Conservation (phyloP, 1,140 invertebrate species). For the Melitaea cinxia region DNA sequence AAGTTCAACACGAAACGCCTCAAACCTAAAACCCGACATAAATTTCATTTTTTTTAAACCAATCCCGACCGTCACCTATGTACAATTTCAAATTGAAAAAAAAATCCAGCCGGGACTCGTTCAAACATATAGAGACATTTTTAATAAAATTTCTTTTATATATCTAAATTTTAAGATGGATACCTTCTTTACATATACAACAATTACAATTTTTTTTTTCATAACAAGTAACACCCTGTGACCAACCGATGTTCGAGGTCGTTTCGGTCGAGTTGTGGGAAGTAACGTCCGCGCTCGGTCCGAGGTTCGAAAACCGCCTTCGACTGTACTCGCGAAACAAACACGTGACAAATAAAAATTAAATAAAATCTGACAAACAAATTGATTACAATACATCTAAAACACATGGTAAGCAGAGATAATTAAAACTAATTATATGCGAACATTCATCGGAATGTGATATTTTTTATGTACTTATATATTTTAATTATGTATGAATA, state of each 20-base stretch:
- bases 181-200: background rate
- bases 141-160: background rate
- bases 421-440: too few relatives aligned
- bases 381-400: too few relatives aligned
- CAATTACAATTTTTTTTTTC: background rate
- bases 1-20: background rate
- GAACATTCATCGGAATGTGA: too few relatives aligned
- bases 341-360: too few relatives aligned
- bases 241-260: background rate
- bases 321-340: background rate
- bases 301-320: background rate
- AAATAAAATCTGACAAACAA: too few relatives aligned
- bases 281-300: background rate
- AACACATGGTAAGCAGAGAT: too few relatives aligned
- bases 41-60: background rate
- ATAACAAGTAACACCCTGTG: constrained; percentile 11
- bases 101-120: background rate
- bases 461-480: too few relatives aligned
- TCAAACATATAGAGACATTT: background rate
- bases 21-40: background rate
- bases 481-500: too few relatives aligned
- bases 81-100: constrained; percentile 5
- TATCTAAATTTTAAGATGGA: constrained; percentile 9
- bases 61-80: constrained; percentile 1
- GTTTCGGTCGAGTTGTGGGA: background rate